These are phyloP conservation scores for Nycteola revayana DNA, from an alignment of 2,888 invertebrate genomes.

Conservation along the genomic window DNA sequence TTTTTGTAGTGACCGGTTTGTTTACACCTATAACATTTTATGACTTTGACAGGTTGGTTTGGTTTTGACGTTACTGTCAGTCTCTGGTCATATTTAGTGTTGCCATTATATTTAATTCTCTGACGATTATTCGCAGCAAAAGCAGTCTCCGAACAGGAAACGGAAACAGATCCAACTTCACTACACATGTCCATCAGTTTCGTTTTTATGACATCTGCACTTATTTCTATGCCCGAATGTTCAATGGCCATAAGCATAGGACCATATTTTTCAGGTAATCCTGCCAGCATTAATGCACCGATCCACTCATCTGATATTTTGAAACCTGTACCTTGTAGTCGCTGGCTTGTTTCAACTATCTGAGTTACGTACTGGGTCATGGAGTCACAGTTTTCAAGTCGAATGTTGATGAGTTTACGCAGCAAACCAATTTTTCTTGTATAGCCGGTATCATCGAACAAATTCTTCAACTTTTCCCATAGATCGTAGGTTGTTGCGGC, in stretches of 20 bases:
- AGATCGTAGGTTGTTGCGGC: too few relatives aligned
- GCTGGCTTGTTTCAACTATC: too few relatives aligned
- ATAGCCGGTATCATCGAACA: too few relatives aligned
- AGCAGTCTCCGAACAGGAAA: constrained; percentile 8
- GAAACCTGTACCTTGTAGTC: too few relatives aligned
- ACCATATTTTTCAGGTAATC: constrained; percentile 14
- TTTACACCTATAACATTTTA: constrained; percentile 20
- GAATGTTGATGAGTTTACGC: too few relatives aligned
- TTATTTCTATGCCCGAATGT: constrained; percentile 14
- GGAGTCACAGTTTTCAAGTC: too few relatives aligned
- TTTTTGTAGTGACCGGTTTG: too few relatives aligned
- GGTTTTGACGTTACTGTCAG: constrained; percentile 19
- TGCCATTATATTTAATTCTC: constrained; percentile 19
- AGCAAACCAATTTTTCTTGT: too few relatives aligned
- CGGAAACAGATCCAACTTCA: constrained; percentile 12
- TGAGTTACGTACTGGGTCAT: too few relatives aligned
- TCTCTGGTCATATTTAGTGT: constrained; percentile 16
- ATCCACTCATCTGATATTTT: too few relatives aligned
- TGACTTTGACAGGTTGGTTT: constrained; percentile 10
- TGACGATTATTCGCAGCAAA: constrained; percentile 16
- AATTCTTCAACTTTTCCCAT: too few relatives aligned
- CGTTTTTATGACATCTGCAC: constrained; percentile 23
- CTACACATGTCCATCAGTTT: constrained; percentile 24
- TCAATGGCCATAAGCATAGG: constrained; percentile 30
- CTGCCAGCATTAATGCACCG: background rate